Evolutionary conservation across 2,888 invertebrate genomes (phyloP).

Genomic region (Trachelus stipa): DNA sequence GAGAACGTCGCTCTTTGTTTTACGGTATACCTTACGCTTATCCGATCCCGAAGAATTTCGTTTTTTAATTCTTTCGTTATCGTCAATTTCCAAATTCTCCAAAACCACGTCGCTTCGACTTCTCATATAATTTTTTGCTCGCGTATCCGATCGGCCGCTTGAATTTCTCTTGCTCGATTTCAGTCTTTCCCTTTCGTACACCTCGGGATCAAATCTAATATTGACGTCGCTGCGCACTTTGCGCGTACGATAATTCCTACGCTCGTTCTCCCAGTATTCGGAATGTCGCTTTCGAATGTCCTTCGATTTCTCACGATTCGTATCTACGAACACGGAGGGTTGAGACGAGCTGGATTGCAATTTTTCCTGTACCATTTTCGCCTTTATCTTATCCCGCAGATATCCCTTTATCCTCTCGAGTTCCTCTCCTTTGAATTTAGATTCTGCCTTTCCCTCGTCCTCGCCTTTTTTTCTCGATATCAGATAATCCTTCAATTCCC

Average conservation of each 20-base stretch:
- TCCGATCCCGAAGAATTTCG: conserved; percentile 38
- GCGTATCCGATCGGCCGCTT: conserved; percentile 16
- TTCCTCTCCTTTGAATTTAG: conserved; percentile 29
- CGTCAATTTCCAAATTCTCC: conserved; percentile 25
- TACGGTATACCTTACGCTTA: conserved; percentile 50
- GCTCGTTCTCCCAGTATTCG: conserved; percentile 32
- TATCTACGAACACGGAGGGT: background rate
- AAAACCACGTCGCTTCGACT: conserved; percentile 27
- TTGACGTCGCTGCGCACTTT: conserved; percentile 54
- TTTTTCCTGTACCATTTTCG: conserved; percentile 48
- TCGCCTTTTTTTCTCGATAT: conserved; percentile 9
- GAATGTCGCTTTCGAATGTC: conserved; percentile 46
- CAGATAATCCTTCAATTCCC: conserved; percentile 20
- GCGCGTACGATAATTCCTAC: conserved; percentile 43
- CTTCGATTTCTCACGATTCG: conserved; percentile 21
- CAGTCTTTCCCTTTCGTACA: conserved; percentile 26
- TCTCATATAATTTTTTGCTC: conserved; percentile 23
- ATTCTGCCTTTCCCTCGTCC: background rate
- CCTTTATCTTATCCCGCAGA: conserved; percentile 45
- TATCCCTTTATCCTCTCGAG: conserved; percentile 45
- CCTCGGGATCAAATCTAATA: conserved; percentile 39
- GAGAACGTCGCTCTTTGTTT: conserved; percentile 53
- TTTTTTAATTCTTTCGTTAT: conserved; percentile 22
- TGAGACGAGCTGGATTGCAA: conserved; percentile 6
- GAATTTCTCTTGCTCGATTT: conserved; percentile 10